These are phyloP conservation scores for fruit fly (Drosophila melanogaster) DNA, from an alignment of 1,140 invertebrate species.

Conservation along the genomic window Release_6_plus_ISO1_MT NT_033777.3:24468001-24468500, in stretches of 20 bases:
- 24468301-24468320: too few relatives aligned
- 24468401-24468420: constrained; percentile 56
- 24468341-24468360: too few relatives aligned
- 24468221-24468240: too few relatives aligned
- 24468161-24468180: background rate
- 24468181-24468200: background rate
- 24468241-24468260: too few relatives aligned
- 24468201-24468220: background rate
- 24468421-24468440: constrained; percentile 82
- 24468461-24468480: constrained; percentile 20
- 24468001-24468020: constrained; percentile 41
- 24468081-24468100: constrained; percentile 16
- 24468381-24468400: constrained; percentile 3
- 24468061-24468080: constrained; percentile 24
- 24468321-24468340: too few relatives aligned
- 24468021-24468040: background rate
- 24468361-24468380: background rate
- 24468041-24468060: constrained; percentile 38
- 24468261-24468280: too few relatives aligned
- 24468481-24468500: constrained; percentile 48
- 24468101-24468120: background rate
- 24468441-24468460: constrained; percentile 58
- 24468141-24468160: too few relatives aligned
- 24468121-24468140: background rate
- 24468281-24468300: too few relatives aligned